A percentile compares a stretch with the other conserved stretches of the same genome.
These are phyloP conservation scores for Cichlasoma orientale DNA, from an alignment of 2,797 vertebrate genomes.

Conservation along the genomic window DNA sequence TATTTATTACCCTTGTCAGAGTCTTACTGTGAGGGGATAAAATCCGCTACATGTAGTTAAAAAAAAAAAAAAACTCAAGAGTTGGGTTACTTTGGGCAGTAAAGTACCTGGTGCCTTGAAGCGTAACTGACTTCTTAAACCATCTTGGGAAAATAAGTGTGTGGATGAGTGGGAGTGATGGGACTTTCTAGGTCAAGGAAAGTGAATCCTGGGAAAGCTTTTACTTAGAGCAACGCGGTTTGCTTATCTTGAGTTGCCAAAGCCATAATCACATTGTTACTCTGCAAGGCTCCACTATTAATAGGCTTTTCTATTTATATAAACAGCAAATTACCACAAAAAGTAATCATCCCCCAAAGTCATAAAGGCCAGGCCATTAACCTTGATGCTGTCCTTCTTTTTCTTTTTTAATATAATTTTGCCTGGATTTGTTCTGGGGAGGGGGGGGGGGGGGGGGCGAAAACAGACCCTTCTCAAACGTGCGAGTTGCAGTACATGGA, in stretches of 20 bases:
- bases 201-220: slow-evolving; percentile 68
- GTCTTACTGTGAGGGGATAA: neutral
- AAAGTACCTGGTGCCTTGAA: slow-evolving; percentile 19
- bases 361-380: slow-evolving; percentile 58
- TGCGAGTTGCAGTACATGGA: slow-evolving; percentile 12
- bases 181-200: slow-evolving; percentile 74
- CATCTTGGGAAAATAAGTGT: slow-evolving; percentile 43
- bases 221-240: slow-evolving; percentile 68
- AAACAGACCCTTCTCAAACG: neutral
- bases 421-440: slow-evolving; percentile 10
- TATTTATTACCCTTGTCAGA: neutral
- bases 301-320: slow-evolving; percentile 61
- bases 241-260: slow-evolving; percentile 74
- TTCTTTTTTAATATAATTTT: slow-evolving; percentile 1
- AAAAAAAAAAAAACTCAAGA: slow-evolving; percentile 17
- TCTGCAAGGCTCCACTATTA: slow-evolving; percentile 67
- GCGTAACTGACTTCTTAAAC: slow-evolving; percentile 47
- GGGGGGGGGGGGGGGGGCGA: too few species aligned
- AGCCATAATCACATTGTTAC: slow-evolving; percentile 75
- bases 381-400: slow-evolving; percentile 48
- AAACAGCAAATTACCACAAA: slow-evolving; percentile 68
- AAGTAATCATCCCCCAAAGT: slow-evolving; percentile 61
- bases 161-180: slow-evolving; percentile 52
- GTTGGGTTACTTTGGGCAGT: slow-evolving; percentile 33
- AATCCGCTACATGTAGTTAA: neutral